Base-by-base conservation (phyloP, 2,113 vertebrate genomes). In the Pseudolaguvia tuberculata region DNA sequence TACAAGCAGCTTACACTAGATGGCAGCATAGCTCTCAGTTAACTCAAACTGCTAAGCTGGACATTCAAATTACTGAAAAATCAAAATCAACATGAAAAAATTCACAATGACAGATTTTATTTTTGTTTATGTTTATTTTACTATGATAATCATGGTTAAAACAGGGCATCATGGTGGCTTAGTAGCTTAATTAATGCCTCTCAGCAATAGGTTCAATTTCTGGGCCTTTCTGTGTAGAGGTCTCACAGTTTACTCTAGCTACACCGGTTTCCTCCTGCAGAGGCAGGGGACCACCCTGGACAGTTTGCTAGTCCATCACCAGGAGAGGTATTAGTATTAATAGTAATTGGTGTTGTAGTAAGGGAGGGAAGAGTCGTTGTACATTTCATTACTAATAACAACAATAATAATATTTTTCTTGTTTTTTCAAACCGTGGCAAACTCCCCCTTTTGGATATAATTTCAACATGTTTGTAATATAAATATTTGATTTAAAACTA, bases 21-120 rank as follows among this genome's bases (percentile, higher is more conserved):
- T 75, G 78, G 81, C 81, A 80, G 75, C 4, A 80, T 39, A 77
- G 66, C 25, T 45, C 23, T 76, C 25, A 48, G 6, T 23, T 75
- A 8, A 11, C 27, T 53, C 47, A 15, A 18, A 31, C 62, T 56
- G 35, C 17, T 39, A 5, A 70, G 11, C 29, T 71, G 5, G 9
- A 27, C 48, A 13, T 23, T 66, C 12, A 23, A 52, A 58, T 31
- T n/a, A 18, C 35, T 71, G 23, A 71, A 47, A 42, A 17, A 59
- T n/a, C 10, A 20, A 50, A 17, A 47, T 10, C 23, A 45, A 6
- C 18, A 47, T 18, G 27, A 20, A n/a, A 42, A 23, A 11, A 42
- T 18, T 45, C 8, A 71, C 23, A 47, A 0, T 15, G 48, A 25
- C 21, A 17, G 31, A 3, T 25, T 25, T 1, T 42, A 15, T 13